Base-by-base conservation (phyloP, 2,888 invertebrate species). In the Drosophila subquinaria region DNA sequence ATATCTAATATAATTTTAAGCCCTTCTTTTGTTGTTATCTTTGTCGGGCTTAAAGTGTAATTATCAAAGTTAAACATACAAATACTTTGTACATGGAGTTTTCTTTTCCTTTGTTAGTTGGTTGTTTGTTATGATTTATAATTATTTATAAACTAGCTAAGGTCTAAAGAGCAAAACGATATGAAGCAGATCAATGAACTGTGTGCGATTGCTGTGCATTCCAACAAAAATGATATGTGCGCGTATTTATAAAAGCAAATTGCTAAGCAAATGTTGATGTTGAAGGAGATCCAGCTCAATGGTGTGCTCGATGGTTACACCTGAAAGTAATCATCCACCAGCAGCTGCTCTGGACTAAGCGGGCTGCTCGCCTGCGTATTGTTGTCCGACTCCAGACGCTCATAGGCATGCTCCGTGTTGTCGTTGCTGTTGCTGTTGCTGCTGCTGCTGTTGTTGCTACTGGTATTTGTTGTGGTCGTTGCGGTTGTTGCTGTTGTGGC, bases 401-500 rank as follows among this genome's bases (percentile, higher is more conserved):
- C 96, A 69, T 96, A 96, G 0, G 96, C 96, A 55, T 96, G 95
- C 56, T 95, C 95, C 1, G 95, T 90, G 0, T 63, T 73, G 36
- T n/a, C 90, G 3, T 35, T 78, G 33, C 50, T 70, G 52, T 66
- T 72, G 13, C 47, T 60, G 3, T 35, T 78, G 33, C 50, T 70
- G 52, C 68, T 72, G 13, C 47, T 60, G 30, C 43, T 69, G 52
- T 20, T 82, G 38, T 17, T 63, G 47, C 79, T 81, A 8, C 71
- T 81, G 50, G 50, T 82, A 9, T 56, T 55, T 13, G 57, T 59
- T 4, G 15, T 35, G 20, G 73, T 77, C 13, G 81, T 67, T 36
- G 72, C 56, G 4, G 4, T 23, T 27, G 69, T 67, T 36, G 72
- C 56, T 9, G 81, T 55, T 45, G 73, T 76, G 9, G 90, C 76